Percentiles rank a stretch among this genome's conserved stretches.
Conservation (phyloP, 2,888 invertebrate species). For the Cetonia aurata region DNA sequence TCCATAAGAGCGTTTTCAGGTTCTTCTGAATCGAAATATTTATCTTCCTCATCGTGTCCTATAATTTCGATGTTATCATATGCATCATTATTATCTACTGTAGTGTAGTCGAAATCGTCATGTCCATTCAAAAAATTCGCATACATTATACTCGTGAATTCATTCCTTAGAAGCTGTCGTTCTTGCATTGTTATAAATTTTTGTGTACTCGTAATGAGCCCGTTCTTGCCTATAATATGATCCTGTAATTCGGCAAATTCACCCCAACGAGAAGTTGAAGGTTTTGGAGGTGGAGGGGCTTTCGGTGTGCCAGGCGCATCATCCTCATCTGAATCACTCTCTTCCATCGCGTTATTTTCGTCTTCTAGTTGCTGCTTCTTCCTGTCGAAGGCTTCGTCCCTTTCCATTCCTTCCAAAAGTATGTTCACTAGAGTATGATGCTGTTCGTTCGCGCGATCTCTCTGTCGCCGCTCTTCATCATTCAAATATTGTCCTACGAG, state of each 20-base stretch:
- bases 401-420: constrained; percentile 84
- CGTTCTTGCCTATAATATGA: constrained; percentile 53
- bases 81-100: constrained; percentile 84
- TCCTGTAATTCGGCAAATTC: constrained; percentile 57
- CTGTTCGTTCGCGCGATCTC: constrained; percentile 69
- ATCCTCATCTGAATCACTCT: constrained; percentile 60
- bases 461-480: constrained; percentile 77
- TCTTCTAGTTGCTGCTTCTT: constrained; percentile 73
- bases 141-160: constrained; percentile 89
- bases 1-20: constrained; percentile 68
- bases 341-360: constrained; percentile 70
- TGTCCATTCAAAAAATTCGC: constrained; percentile 85
- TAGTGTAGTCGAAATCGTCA: constrained; percentile 88
- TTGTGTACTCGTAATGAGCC: constrained; percentile 49
- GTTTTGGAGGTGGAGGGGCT: constrained; percentile 45
- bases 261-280: constrained; percentile 56
- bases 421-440: constrained; percentile 80
- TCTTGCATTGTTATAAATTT: constrained; percentile 71
- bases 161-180: constrained; percentile 77
- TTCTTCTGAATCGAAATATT: constrained; percentile 89
- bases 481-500: constrained; percentile 88
- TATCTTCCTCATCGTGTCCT: constrained; percentile 88
- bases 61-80: constrained; percentile 82
- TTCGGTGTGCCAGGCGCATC: constrained; percentile 53
- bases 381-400: constrained; percentile 75